Evolutionary conservation across 2,797 vertebrate species (phyloP).

Genomic region (Scyliorhinus canicula): DNA sequence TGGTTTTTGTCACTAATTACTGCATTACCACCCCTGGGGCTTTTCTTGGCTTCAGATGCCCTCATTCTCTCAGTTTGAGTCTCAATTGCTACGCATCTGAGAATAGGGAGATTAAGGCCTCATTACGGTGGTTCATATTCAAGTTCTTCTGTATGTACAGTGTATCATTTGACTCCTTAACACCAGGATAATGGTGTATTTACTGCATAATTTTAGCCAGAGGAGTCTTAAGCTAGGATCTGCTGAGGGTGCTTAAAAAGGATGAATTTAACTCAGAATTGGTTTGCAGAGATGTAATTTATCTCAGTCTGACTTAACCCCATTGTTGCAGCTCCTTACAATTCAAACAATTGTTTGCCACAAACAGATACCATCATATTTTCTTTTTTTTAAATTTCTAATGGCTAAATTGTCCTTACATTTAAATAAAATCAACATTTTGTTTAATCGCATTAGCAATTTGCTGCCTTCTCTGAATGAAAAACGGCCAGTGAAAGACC

Average conservation of each 20-base stretch:
- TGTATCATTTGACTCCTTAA: conserved; percentile 31
- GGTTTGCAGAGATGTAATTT: neutral
- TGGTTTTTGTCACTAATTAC: conserved; percentile 48
- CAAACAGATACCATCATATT: neutral
- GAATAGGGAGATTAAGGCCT: conserved; percentile 50
- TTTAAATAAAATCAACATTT: neutral
- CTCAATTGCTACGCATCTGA: conserved; percentile 52
- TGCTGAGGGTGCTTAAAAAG: neutral
- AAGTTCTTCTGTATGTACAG: conserved; percentile 45
- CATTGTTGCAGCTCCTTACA: no score
- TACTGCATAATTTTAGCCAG: conserved; percentile 32
- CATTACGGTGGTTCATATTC: conserved; percentile 45
- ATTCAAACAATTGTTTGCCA: neutral
- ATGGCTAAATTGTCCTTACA: neutral
- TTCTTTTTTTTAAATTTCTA: neutral
- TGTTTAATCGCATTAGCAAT: neutral
- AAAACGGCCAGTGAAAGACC: neutral
- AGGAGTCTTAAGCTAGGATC: neutral
- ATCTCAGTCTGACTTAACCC: neutral
- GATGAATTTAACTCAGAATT: neutral
- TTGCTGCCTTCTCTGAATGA: neutral
- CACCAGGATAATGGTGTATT: neutral
- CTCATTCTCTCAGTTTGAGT: conserved; percentile 45
- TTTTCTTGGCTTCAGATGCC: conserved; percentile 47
- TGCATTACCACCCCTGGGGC: conserved; percentile 45